These are phyloP conservation scores for Formica aserva DNA, from an alignment of 2,888 invertebrate genomes.

Conservation along the genomic window DNA sequence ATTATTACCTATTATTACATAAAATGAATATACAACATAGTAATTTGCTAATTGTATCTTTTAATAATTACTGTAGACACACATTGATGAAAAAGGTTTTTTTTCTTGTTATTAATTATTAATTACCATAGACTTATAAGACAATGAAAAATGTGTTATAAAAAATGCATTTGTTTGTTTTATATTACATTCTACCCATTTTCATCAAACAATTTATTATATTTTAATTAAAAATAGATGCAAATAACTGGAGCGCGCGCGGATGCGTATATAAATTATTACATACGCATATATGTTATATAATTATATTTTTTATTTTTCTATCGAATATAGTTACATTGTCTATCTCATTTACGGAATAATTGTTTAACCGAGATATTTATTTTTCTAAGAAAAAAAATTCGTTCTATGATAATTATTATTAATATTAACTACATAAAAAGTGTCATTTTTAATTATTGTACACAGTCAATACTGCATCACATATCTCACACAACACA, in stretches of 20 bases:
- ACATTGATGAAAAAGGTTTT: conserved; percentile 84
- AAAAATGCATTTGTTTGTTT: conserved; percentile 82
- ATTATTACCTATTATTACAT: conserved; percentile 85
- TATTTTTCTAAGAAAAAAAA: not conserved
- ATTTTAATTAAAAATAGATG: not conserved
- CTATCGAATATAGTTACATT: not conserved
- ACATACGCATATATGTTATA: not conserved
- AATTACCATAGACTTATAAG: conserved; percentile 85
- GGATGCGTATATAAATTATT: not conserved
- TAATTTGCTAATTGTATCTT: conserved; percentile 86
- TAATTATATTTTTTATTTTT: conserved; percentile 8
- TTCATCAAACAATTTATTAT: conserved; percentile 45
- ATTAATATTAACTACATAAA: not conserved
- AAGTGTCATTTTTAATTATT: not conserved
- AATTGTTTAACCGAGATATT: not conserved
- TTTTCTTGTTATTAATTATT: conserved; percentile 85
- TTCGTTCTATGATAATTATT: not conserved
- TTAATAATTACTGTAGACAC: conserved; percentile 86
- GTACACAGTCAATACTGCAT: not conserved
- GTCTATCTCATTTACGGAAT: not conserved
- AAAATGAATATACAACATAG: conserved; percentile 85
- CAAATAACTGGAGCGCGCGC: not conserved
- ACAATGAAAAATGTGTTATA: conserved; percentile 85
- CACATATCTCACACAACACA: not conserved
- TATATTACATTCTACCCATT: conserved; percentile 71